A percentile compares a stretch with the other conserved stretches of the same genome.
Evolutionary conservation across 2,113 vertebrate species (phyloP).

Genomic region (Calyptomena viridis): DNA sequence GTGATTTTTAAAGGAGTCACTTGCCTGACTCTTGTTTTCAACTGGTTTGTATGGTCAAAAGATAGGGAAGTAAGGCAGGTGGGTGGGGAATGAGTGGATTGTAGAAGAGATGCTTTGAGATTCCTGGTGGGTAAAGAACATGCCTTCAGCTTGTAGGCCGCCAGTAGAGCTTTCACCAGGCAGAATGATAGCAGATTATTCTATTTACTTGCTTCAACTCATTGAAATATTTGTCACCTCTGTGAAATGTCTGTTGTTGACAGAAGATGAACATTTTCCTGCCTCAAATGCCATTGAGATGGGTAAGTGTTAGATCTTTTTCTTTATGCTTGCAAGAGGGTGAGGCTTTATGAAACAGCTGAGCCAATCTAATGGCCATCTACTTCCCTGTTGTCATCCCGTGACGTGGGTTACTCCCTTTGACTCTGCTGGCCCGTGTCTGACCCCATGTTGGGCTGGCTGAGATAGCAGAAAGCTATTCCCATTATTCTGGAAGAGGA

Average conservation of each 20-base stretch:
- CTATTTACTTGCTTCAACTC: background rate
- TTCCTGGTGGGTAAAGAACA: background rate
- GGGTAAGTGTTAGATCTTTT: background rate
- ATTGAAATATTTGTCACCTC: background rate
- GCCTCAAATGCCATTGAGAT: background rate
- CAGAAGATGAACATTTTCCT: background rate
- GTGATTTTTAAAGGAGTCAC: background rate
- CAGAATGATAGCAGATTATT: background rate
- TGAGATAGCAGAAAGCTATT: conserved; percentile 31
- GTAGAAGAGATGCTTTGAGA: background rate
- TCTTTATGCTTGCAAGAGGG: background rate
- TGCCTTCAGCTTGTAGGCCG: background rate
- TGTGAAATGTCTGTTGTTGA: background rate
- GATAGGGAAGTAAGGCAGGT: background rate
- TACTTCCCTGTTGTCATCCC: background rate
- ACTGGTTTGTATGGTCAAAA: background rate
- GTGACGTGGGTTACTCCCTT: background rate
- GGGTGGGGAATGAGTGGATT: background rate
- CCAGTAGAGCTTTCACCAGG: background rate
- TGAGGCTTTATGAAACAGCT: background rate
- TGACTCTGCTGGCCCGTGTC: background rate
- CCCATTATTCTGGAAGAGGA: background rate
- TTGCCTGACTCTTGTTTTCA: rapidly evolving
- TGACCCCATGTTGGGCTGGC: background rate
- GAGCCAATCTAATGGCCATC: background rate